Evolutionary conservation across 2,113 vertebrate species (phyloP), one percentile per base, ranked within the genome.

Genomic region (Chaetodon auriga): DNA sequence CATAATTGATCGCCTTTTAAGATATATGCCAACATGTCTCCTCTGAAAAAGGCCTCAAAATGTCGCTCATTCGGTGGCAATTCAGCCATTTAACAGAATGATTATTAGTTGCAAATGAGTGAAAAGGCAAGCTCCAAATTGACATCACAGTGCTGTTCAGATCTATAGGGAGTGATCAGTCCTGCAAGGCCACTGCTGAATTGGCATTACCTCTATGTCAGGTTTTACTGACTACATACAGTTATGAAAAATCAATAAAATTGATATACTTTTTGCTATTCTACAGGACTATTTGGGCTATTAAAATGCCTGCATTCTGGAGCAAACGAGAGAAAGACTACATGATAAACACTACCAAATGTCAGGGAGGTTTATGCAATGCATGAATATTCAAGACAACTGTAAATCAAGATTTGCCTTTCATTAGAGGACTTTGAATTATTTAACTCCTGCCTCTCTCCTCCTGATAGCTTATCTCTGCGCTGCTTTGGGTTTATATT

Each of bases 391-490:
- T 85, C 71, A 18, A 63, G 38, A 82, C 65, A 68, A 76, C 46
- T 63, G 61, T 60, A 83, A 87, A 89, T 87, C 73, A 81, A 85
- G 78, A 89, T 86, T 77, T 82, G 79, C 58, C 51, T 85, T 84
- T 90, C 66, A 89, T 84, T 86, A 84, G 49, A 64, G 35, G 53
- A 65, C 60, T 82, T 57, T 92, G 76, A 89, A 90, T 91, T 78
- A 89, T 90, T 88, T 49, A 91, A 82, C 65, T 66, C 8, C 15
- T 14, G 53, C 66, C 63, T 63, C 65, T 63, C 45, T 80, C 65
- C 38, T 45, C 14, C 18, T 41, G 74, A 89, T 87, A 53, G 45
- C 77, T 77, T 75, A 78, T 92, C 75, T 85, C 45, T 48, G 41
- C 30, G 38, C 54, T 57, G 81, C 64, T 82, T 74, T 73, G 38